phyloP scores from a whole-genome alignment of 2,797 vertebrate genomes.

The Gobionotothen gibberifrons region DNA sequence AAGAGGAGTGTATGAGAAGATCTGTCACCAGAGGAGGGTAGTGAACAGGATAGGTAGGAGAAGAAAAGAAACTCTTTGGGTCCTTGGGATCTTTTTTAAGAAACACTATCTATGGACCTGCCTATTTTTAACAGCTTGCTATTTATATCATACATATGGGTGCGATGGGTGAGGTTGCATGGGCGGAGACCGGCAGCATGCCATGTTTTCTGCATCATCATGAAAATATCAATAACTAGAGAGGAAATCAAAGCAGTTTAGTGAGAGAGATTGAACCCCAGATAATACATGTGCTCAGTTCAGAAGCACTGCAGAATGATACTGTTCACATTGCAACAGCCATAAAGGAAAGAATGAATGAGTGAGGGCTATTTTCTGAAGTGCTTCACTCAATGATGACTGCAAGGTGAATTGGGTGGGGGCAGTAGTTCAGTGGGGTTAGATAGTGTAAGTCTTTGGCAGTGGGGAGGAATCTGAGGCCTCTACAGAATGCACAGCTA shows the following conservation, averaged over 20 bases:
- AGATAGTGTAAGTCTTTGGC: conserved; percentile 14
- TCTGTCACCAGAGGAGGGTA: not conserved
- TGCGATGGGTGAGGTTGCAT: not conserved
- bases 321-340: not conserved
- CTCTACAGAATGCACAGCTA: conserved; percentile 39
- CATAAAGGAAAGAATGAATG: not conserved
- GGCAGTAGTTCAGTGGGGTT: not conserved
- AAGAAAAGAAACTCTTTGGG: not conserved
- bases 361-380: not conserved
- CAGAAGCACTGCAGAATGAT: not conserved
- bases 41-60: not conserved
- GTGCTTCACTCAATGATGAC: not conserved
- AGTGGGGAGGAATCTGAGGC: conserved; percentile 41
- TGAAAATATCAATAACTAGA: conserved; percentile 3
- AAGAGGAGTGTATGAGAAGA: not conserved
- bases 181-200: not conserved
- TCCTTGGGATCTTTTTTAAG: conserved; percentile 6
- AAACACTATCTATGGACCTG: conserved; percentile 21
- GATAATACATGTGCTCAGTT: not conserved
- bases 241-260: conserved; percentile 6
- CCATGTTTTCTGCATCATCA: not conserved
- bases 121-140: conserved; percentile 48
- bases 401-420: not conserved
- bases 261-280: not conserved
- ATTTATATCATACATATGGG: conserved; percentile 31